phyloP scores from a whole-genome alignment of 2,113 vertebrate species.

The Acrocephalus arundinaceus region DNA sequence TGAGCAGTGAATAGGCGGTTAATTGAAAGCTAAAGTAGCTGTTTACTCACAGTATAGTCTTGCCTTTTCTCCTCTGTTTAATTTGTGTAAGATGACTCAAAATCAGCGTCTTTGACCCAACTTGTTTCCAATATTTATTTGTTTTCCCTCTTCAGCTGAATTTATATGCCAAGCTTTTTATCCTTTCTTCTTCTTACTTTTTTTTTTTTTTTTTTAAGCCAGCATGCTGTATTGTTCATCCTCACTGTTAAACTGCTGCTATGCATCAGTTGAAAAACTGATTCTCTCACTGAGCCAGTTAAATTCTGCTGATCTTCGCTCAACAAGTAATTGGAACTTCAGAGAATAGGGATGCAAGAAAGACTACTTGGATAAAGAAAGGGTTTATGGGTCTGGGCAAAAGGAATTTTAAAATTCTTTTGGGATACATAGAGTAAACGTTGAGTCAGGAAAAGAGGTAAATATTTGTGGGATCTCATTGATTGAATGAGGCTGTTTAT shows the following conservation, averaged over 20 bases:
- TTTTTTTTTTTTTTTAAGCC: not conserved
- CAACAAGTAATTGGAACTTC: not conserved
- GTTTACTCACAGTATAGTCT: constrained; percentile 1
- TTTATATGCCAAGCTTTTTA: not conserved
- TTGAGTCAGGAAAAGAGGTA: not conserved
- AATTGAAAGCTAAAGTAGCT: constrained; percentile 47
- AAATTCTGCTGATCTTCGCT: not conserved
- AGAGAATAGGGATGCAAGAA: not conserved
- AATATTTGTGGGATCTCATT: not conserved
- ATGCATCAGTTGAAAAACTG: not conserved
- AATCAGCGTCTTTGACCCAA: constrained; percentile 2
- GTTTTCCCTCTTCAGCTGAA: constrained; percentile 13
- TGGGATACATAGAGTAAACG: not conserved
- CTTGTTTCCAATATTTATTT: constrained; percentile 43
- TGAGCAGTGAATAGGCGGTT: constrained; percentile 6
- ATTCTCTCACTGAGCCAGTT: not conserved
- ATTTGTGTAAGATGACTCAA: not conserved
- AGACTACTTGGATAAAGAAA: not conserved
- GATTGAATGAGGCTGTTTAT: not conserved
- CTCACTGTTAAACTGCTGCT: not conserved
- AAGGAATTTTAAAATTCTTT: not conserved
- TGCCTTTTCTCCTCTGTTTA: constrained; percentile 14
- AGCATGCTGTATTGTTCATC: not conserved
- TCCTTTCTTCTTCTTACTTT: not conserved
- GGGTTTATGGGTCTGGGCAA: not conserved